phyloP scores from a whole-genome alignment of 2,888 invertebrate genomes.

The Drosophila quinaria region DNA sequence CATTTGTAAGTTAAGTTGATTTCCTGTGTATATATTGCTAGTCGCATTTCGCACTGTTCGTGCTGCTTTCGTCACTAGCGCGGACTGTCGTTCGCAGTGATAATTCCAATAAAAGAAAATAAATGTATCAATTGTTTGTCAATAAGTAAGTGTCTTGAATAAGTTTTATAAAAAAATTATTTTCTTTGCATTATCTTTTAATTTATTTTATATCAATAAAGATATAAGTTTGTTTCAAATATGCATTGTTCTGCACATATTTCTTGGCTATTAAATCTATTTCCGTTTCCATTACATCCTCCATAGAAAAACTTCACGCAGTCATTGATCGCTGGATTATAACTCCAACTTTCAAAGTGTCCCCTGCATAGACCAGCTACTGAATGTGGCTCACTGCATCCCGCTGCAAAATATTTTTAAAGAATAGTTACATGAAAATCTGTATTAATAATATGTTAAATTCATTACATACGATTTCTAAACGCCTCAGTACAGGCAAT shows the following conservation, averaged over 20 bases:
- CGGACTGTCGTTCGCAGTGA: no score
- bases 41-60: no score
- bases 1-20: no score
- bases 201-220: no score
- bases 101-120: no score
- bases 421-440: neutral
- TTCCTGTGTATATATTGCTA: no score
- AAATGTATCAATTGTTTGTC: no score
- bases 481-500: neutral
- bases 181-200: no score
- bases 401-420: neutral
- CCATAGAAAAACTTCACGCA: neutral
- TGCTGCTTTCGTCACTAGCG: no score
- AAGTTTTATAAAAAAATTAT: no score
- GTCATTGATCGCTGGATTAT: neutral
- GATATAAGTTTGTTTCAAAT: no score
- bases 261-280: neutral
- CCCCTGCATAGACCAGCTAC: neutral
- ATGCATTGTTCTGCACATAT: neutral
- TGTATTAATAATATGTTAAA: neutral
- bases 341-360: neutral
- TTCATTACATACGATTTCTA: neutral
- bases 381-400: slow-evolving; percentile 2
- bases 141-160: no score
- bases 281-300: neutral